Evolutionary conservation across 2,113 vertebrate species (phyloP), one percentile per base, ranked within the genome.

Genomic region (Hydropotes inermis): DNA sequence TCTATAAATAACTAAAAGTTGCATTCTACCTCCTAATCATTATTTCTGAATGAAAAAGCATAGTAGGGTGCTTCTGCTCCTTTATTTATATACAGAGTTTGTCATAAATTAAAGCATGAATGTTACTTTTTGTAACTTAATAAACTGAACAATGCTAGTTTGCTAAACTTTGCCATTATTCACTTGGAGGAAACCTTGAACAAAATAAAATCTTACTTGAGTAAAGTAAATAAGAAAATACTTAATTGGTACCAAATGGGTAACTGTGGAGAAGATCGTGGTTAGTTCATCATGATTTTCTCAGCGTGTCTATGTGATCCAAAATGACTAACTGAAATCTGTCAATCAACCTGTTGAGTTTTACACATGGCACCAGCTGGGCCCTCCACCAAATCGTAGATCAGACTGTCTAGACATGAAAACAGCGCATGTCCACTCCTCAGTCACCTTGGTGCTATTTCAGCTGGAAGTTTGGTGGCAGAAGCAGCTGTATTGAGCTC

Each of bases 151-250:
- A 43, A 30, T 39, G 19, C 58, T 64, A 82, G 43, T 90, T 89
- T 64, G 15, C 95, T 94, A 85, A 55, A 55, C 39, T 84, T 91
- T 88, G 78, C 50, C 23, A 50, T 83, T 87, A 47, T 39, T 87
- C 30, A 39, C 50, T 94, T 94, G 91, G 76, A 78, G 83, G 19
- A 94, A 91, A 88, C 88, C 57, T 79, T 43, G 39, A 93, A 90
- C 47, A 87, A 94, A n/a, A 74, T 36, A 45, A 81, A 92, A 50
- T 52, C 43, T 81, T 67, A 67, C 52, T 78, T 25, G 1, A 83
- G 28, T 78, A 87, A 52, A 85, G 12, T 91, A 94, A 83, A 64
- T 87, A 43, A 70, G 57, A 47, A 95, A 87, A 82, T 86, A 47
- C 30, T 23, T 79, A 30, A 30, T 5, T 79, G 21, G 43, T 76